These are phyloP conservation scores for pig (Sus scrofa) DNA, from an alignment of 2,113 vertebrate genomes.

Conservation along the genomic window DNA sequence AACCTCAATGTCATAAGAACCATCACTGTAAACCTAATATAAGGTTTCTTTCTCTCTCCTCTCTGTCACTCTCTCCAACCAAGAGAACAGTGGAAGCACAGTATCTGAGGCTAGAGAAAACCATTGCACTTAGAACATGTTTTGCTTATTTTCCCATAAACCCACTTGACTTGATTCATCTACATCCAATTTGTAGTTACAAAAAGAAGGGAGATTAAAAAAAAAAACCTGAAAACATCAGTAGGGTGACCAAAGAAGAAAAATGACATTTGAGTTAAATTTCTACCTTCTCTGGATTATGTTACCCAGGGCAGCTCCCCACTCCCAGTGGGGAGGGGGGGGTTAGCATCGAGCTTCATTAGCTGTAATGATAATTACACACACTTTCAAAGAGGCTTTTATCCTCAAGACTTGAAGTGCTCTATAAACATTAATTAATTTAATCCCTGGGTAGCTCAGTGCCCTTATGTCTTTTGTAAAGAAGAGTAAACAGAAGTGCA, in stretches of 20 bases:
- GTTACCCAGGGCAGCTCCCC: constrained; percentile 8
- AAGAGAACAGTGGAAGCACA: neutral
- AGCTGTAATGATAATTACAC: constrained; percentile 81
- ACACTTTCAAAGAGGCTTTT: constrained; percentile 79
- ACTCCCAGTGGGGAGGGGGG: neutral
- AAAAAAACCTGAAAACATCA: neutral
- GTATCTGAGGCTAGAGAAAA: neutral
- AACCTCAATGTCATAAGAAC: constrained; percentile 12
- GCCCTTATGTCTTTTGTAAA: constrained; percentile 78
- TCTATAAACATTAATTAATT: constrained; percentile 84
- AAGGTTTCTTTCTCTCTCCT: neutral
- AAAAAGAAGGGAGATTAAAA: neutral
- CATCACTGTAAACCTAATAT: neutral
- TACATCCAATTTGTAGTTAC: neutral
- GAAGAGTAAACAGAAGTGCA: constrained; percentile 74
- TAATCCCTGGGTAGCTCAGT: constrained; percentile 70
- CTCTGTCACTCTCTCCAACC: neutral
- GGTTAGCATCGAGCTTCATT: constrained; percentile 61
- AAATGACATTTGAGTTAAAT: constrained; percentile 27
- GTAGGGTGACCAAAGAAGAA: constrained; percentile 21
- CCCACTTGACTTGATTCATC: constrained; percentile 27
- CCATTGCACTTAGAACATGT: neutral
- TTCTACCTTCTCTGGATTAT: constrained; percentile 58
- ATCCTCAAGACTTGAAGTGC: constrained; percentile 76
- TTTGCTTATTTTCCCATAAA: constrained; percentile 52